Conservation (phyloP, 1,140 invertebrate genomes). For the Alviniconcha marisindica region DNA sequence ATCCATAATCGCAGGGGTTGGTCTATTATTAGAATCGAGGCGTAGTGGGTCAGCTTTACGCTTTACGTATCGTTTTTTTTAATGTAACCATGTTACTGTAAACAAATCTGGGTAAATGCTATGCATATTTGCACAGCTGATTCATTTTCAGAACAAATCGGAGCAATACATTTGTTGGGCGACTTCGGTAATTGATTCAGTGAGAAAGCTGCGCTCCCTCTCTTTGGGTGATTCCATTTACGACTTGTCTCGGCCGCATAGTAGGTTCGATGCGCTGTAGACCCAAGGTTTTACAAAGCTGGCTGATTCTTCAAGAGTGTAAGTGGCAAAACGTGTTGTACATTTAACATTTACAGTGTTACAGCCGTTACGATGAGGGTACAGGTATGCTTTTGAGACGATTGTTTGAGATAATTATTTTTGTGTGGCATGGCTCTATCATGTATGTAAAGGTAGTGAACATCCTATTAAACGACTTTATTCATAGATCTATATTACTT, state of each 20-base stretch:
- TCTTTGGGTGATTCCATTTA: conserved; percentile 5
- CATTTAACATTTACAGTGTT: too few species aligned
- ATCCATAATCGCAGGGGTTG: not conserved
- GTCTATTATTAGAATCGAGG: conserved; percentile 20
- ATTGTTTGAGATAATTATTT: not conserved
- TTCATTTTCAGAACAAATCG: too few species aligned
- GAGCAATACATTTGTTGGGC: too few species aligned
- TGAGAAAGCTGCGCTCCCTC: not conserved
- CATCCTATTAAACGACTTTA: conserved; percentile 10
- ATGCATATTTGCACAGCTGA: too few species aligned
- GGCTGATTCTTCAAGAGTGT: not conserved
- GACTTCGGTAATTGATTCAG: too few species aligned
- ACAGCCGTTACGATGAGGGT: not conserved
- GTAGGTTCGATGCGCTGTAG: not conserved
- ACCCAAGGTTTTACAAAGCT: conserved; percentile 4
- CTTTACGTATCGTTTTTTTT: too few species aligned
- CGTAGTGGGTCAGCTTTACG: conserved; percentile 1
- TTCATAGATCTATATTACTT: not conserved
- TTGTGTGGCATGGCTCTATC: not conserved
- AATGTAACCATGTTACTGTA: too few species aligned
- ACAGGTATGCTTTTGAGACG: not conserved
- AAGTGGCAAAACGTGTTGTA: not conserved
- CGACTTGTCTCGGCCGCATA: not conserved
- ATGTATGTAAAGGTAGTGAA: not conserved
- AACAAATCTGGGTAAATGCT: too few species aligned